Percentiles rank a stretch among this genome's conserved stretches.
phyloP scores from a whole-genome alignment of 2,888 invertebrate species.

The Pristionchus maxplancki region DNA sequence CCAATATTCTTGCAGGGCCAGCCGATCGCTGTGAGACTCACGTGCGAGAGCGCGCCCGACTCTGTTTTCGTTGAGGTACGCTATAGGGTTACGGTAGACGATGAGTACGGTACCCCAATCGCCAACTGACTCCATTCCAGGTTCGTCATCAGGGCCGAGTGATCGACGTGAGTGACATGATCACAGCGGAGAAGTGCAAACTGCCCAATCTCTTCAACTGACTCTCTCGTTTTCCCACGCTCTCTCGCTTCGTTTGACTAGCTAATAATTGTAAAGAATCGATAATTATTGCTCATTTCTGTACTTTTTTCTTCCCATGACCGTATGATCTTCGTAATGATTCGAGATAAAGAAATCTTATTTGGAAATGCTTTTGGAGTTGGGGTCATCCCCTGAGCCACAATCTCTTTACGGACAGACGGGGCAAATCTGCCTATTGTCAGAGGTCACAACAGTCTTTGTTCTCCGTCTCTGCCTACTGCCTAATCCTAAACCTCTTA shows the following conservation, averaged over 20 bases:
- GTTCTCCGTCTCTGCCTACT: neutral
- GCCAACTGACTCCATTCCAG: slow-evolving; percentile 54
- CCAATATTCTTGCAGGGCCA: slow-evolving; percentile 57
- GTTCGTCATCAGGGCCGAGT: slow-evolving; percentile 73
- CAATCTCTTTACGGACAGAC: neutral
- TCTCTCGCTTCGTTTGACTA: no score
- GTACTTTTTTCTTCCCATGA: neutral
- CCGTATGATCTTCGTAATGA: neutral
- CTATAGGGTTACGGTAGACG: neutral
- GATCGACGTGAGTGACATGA: slow-evolving; percentile 74
- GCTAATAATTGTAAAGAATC: neutral
- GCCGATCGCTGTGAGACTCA: slow-evolving; percentile 67
- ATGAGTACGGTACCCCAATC: neutral
- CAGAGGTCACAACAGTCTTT: slow-evolving; percentile 11
- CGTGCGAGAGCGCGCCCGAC: slow-evolving; percentile 70
- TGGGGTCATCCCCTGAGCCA: neutral
- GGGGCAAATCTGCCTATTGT: neutral
- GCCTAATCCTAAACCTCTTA: neutral
- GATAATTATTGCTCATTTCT: neutral
- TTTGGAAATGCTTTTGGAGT: no score
- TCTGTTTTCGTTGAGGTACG: slow-evolving; percentile 73
- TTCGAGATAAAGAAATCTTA: neutral
- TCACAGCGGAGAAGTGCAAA: slow-evolving; percentile 72
- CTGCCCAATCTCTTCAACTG: slow-evolving; percentile 55
- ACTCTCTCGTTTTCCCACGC: no score